Percentiles rank a stretch among this genome's conserved stretches.
Evolutionary conservation across 2,113 vertebrate genomes (phyloP).

Genomic region (Gopherus flavomarginatus): DNA sequence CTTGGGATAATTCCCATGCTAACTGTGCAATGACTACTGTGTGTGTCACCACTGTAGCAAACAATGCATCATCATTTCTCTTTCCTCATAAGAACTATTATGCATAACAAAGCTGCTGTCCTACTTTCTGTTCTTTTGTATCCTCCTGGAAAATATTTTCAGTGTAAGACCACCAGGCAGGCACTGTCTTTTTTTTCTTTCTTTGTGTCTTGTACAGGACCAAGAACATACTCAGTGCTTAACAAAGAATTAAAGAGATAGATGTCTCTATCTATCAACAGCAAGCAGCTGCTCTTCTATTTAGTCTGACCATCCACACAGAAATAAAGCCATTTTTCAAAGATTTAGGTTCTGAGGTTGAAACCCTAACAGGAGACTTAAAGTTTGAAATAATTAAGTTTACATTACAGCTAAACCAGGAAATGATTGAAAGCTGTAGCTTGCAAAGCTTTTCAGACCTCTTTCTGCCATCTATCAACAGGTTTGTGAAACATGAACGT

Average conservation of each 20-base stretch:
- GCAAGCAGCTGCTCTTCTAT: background rate
- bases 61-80: constrained; percentile 14
- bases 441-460: background rate
- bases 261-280: background rate
- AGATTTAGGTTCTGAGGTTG: constrained; percentile 35
- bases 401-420: constrained; percentile 16
- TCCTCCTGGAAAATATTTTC: background rate
- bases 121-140: background rate
- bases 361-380: constrained; percentile 25
- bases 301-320: constrained; percentile 25
- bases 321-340: constrained; percentile 29
- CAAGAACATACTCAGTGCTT: background rate
- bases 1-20: background rate
- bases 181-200: background rate
- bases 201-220: background rate
- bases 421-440: constrained; percentile 21
- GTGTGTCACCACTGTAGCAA: background rate
- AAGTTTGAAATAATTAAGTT: constrained; percentile 37
- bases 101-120: background rate
- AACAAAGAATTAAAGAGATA: background rate
- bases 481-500: background rate
- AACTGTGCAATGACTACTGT: background rate
- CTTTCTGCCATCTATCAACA: background rate
- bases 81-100: background rate
- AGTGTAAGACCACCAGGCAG: background rate